Evolutionary conservation across 2,888 invertebrate species (phyloP).

Genomic region (Trissolcus brochymenae): DNA sequence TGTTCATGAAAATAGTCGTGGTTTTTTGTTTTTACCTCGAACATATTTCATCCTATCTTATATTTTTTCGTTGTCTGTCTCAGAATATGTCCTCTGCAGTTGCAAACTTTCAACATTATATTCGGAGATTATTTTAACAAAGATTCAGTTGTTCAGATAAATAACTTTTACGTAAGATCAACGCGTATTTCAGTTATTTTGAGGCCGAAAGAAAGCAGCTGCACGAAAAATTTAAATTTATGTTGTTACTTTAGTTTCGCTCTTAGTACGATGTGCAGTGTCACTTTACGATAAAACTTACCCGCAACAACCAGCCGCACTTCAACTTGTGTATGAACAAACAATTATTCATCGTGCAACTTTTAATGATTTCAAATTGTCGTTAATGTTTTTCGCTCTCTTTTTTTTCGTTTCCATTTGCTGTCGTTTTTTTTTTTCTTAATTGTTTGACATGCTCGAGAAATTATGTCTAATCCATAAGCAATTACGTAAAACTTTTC

Average conservation of each 20-base stretch:
- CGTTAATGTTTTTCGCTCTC: neutral
- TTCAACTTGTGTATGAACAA: slow-evolving; percentile 19
- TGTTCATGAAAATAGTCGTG: no score
- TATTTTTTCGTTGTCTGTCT: neutral
- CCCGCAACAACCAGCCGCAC: neutral
- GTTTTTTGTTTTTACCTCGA: neutral
- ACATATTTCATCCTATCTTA: slow-evolving; percentile 20
- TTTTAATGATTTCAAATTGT: slow-evolving; percentile 3
- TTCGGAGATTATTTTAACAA: slow-evolving; percentile 40
- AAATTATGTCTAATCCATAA: no score
- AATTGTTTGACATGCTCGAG: neutral
- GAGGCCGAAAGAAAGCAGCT: slow-evolving; percentile 25
- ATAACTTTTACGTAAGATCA: slow-evolving; percentile 36
- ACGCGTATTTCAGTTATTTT: slow-evolving; percentile 31
- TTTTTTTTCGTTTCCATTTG: neutral
- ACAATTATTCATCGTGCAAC: slow-evolving; percentile 20
- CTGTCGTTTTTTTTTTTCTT: neutral
- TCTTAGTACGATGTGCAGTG: slow-evolving; percentile 13
- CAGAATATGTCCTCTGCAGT: slow-evolving; percentile 11
- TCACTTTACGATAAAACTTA: slow-evolving; percentile 25
- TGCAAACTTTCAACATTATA: slow-evolving; percentile 39
- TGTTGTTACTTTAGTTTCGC: slow-evolving; percentile 40
- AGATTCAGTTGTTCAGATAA: slow-evolving; percentile 31
- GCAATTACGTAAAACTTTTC: no score
- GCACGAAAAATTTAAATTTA: slow-evolving; percentile 44